A percentile compares a stretch with the other conserved stretches of the same genome.
These are phyloP conservation scores for Karalla daura DNA, from an alignment of 2,797 vertebrate genomes.

Conservation along the genomic window DNA sequence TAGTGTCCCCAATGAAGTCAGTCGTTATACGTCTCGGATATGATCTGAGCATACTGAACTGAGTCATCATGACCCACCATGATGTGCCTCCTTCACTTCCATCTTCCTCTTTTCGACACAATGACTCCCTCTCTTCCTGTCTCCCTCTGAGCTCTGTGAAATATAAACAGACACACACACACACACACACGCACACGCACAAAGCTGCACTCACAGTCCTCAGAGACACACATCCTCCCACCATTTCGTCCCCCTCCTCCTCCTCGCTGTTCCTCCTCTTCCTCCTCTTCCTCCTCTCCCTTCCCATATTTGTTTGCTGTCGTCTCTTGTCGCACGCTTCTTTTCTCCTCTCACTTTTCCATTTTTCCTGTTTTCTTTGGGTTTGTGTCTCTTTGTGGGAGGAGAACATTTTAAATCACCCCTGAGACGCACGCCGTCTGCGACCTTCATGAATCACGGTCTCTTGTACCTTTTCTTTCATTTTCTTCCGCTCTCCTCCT, in stretches of 20 bases:
- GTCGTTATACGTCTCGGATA: constrained; percentile 58
- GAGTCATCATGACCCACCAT: constrained; percentile 62
- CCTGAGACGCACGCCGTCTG: constrained; percentile 68
- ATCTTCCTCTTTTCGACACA: constrained; percentile 51
- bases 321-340: constrained; percentile 15
- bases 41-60: constrained; percentile 61
- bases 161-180: constrained; percentile 56
- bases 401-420: constrained; percentile 74
- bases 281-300: background rate
- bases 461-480: constrained; percentile 48
- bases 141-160: constrained; percentile 60
- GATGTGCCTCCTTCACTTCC: constrained; percentile 42
- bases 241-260: constrained; percentile 28
- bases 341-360: constrained; percentile 9
- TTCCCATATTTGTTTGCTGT: constrained; percentile 20
- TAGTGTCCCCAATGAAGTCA: constrained; percentile 24
- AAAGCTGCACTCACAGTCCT: constrained; percentile 39
- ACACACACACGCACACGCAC: too few species aligned
- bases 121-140: constrained; percentile 37
- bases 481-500: constrained; percentile 48
- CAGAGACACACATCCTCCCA: constrained; percentile 58
- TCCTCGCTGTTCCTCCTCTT: background rate
- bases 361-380: constrained; percentile 32
- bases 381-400: constrained; percentile 47
- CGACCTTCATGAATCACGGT: constrained; percentile 72